Evolutionary conservation across 1,140 invertebrate species (phyloP), one percentile per base, ranked within the genome.

Genomic region (Tetragnatha versicolor): DNA sequence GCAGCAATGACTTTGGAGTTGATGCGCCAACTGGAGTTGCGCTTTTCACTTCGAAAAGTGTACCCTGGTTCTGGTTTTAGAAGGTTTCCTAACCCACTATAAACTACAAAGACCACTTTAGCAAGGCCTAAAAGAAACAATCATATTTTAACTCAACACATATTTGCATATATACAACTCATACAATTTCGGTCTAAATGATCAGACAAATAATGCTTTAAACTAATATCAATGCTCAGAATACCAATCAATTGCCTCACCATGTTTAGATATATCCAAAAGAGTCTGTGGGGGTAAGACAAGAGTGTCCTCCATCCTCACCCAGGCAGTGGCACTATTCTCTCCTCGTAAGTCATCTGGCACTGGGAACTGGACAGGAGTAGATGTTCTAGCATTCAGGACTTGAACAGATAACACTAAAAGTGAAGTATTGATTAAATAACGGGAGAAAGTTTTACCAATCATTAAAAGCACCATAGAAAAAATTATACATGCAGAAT

Each of bases 1-100:
- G 80, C 73, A 27, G 80, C 73, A 51, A 98, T 94, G n/a, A 98
- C 92, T 88, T 93, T 93, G 68, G 93, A 94, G 85, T 95, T 96
- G 61, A 97, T 87, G 47, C 93, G 88, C 81, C 89, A 89, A 33
- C 82, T 83, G 2, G 73, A 60, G 55, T 80, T 69, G 37, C 65
- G 49, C 37, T 75, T 75, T 12, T 45, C 37, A 86, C 86, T 53
- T 2, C 45, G 53, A 37, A 49, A 55, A 6, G 42, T 37, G 20
- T 37, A 77, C 1, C 47, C 63, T 20, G 45, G 39, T 49, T 80
- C 79, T 9, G 81, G 80, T 49, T 79, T 82, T 3, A 82, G 31
- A 20, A 82, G 25, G 35, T 82, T 72, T 17, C 78, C 81, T 22
- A 82, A 53, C 22, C 76, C 69, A 70, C 78, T 78, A 31, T 82